Percentiles rank a stretch among this genome's conserved stretches.
These are phyloP conservation scores for Drosophila longiperda DNA, from an alignment of 2,888 invertebrate genomes.

Conservation along the genomic window DNA sequence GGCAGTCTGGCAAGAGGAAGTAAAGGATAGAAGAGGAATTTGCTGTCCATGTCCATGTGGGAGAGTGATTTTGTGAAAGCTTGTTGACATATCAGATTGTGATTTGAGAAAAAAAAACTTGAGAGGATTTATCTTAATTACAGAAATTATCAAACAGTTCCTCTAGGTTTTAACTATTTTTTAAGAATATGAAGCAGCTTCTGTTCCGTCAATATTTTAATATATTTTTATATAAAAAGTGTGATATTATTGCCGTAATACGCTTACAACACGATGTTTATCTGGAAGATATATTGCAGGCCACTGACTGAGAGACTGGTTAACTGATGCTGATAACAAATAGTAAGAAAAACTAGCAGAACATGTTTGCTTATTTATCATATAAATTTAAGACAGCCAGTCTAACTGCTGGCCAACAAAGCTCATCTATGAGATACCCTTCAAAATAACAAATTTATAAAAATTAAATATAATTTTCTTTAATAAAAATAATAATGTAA, in stretches of 20 bases:
- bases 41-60: slow-evolving; percentile 18
- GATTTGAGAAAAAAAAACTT: not conserved
- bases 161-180: not conserved
- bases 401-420: not conserved
- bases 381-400: slow-evolving; percentile 35
- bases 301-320: slow-evolving; percentile 18
- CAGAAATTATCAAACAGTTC: not conserved
- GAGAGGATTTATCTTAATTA: not conserved
- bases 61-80: not conserved
- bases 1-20: slow-evolving; percentile 2
- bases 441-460: not conserved
- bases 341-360: slow-evolving; percentile 4
- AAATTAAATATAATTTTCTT: not conserved
- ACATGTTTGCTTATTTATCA: slow-evolving; percentile 43
- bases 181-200: not conserved
- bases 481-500: not conserved
- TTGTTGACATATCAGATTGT: slow-evolving; percentile 3
- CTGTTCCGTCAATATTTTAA: slow-evolving; percentile 27
- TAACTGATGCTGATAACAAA: slow-evolving; percentile 10
- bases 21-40: slow-evolving; percentile 32
- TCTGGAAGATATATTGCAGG: slow-evolving; percentile 56
- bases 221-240: slow-evolving; percentile 39
- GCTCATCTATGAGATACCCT: slow-evolving; percentile 18
- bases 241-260: slow-evolving; percentile 32
- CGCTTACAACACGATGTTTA: slow-evolving; percentile 49